These are phyloP conservation scores for Leptodactylus fallax DNA, from an alignment of 2,797 vertebrate species.

Conservation along the genomic window DNA sequence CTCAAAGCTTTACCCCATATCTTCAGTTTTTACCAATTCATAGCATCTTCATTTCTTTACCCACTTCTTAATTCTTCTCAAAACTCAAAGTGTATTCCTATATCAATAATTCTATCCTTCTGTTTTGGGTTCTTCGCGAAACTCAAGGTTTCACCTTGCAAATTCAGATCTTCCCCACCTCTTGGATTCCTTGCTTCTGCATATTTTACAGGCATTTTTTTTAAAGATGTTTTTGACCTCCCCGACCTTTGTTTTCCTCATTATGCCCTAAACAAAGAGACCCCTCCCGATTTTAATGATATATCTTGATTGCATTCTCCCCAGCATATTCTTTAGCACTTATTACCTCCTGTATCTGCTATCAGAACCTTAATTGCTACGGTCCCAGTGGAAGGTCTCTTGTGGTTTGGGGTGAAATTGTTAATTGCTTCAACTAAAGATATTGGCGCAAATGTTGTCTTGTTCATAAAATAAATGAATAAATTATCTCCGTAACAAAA, in stretches of 20 bases:
- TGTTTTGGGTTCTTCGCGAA: neutral
- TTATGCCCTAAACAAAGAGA: neutral
- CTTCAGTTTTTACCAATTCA: too few relatives aligned
- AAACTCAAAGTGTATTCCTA: too few relatives aligned
- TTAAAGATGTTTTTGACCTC: neutral
- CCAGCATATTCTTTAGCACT: neutral
- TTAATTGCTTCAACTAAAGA: constrained; percentile 37
- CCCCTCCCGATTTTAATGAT: constrained; percentile 7
- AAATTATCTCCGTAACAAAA: constrained; percentile 40
- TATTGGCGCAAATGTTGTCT: constrained; percentile 39
- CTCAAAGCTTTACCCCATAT: too few relatives aligned
- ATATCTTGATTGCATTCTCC: constrained; percentile 5
- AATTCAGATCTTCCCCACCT: neutral
- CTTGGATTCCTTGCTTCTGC: neutral
- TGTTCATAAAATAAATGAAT: constrained; percentile 42
- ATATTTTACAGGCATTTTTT: neutral
- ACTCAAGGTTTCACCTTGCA: too few relatives aligned
- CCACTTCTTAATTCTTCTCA: too few relatives aligned
- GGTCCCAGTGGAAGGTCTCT: constrained; percentile 27
- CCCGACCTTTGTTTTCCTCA: neutral
- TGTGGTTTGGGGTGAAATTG: constrained; percentile 24
- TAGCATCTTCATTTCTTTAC: too few relatives aligned
- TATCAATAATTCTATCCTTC: too few relatives aligned
- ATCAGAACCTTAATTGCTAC: constrained; percentile 31
- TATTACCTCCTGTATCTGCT: constrained; percentile 24